Evolutionary conservation across 2,113 vertebrate genomes (phyloP), one percentile per base, ranked within the genome.

Genomic region (Plectropomus leopardus): DNA sequence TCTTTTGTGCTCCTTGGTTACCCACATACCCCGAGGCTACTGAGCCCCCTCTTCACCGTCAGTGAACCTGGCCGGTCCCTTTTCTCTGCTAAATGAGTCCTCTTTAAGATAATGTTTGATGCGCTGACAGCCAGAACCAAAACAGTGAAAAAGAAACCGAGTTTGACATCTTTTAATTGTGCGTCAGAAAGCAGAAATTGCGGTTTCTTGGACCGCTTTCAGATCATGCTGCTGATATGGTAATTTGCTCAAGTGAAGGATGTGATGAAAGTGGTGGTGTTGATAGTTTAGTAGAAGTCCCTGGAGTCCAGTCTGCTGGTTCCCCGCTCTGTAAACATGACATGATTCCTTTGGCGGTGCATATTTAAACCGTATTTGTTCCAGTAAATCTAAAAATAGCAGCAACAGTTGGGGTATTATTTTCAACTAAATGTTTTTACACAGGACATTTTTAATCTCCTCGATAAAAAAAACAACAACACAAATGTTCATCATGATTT

Each of bases 141-240:
- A 92, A 93, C 93, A 93, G 88, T 92, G 93, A 74, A 76, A 93
- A 76, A 94, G 83, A 93, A 95, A 95, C 94, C 94, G 92, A 86
- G 89, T 96, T 95, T 96, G 96, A 95, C 94, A 95, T 96, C 93
- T 96, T 96, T 94, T 96, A 95, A 96, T 96, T 93, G 94, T 94
- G 82, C 86, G 90, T 88, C 91, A 92, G 90, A 91, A 88, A 84
- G 90, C 91, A 64, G 87, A 90, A 90, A 93, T 92, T 85, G 89
- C 63, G 83, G 80, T 87, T 81, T 86, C 55, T 80, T 60, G 84
- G 72, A 71, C 80, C 67, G 82, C 84, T 74, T 82, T 88, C 85
- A 89, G 92, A 92, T 90, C 78, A 45, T 66, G 86, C 84, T 86
- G 87, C 86, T 92, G 94, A 94, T 93, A 91, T 84, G 89, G 82